These are phyloP conservation scores for Clanis bilineata DNA, from an alignment of 2,888 invertebrate species.

Conservation along the genomic window DNA sequence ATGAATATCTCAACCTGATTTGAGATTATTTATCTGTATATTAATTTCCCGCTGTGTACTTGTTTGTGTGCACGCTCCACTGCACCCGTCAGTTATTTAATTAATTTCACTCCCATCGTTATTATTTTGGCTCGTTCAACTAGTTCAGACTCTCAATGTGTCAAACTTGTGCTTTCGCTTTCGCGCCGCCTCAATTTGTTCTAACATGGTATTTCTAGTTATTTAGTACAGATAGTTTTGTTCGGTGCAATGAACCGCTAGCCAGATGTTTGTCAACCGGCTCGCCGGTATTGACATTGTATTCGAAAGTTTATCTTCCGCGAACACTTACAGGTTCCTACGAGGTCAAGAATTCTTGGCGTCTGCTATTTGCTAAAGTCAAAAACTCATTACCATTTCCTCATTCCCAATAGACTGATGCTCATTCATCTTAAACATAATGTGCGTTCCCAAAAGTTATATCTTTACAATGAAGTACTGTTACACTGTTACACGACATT, in stretches of 20 bases:
- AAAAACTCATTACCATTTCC: constrained; percentile 32
- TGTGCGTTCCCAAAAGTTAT: neutral
- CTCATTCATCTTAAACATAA: neutral
- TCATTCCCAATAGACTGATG: constrained; percentile 24
- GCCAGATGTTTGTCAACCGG: constrained; percentile 35
- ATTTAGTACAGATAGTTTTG: constrained; percentile 26
- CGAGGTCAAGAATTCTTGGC: constrained; percentile 54
- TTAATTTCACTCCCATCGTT: constrained; percentile 39
- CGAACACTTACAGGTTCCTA: constrained; percentile 50
- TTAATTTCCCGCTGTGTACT: constrained; percentile 9
- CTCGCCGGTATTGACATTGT: constrained; percentile 62
- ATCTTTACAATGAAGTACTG: neutral
- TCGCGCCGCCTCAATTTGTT: constrained; percentile 44
- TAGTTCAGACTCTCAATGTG: constrained; percentile 48
- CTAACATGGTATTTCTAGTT: constrained; percentile 31
- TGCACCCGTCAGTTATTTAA: constrained; percentile 22
- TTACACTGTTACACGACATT: neutral
- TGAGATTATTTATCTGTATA: neutral
- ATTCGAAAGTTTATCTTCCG: constrained; percentile 71
- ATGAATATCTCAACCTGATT: constrained; percentile 10
- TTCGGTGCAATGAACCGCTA: constrained; percentile 40
- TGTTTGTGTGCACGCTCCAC: constrained; percentile 15
- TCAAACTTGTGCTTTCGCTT: constrained; percentile 52
- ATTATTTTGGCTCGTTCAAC: constrained; percentile 40
- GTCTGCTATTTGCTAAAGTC: constrained; percentile 31